Percentiles rank a stretch among this genome's conserved stretches.
phyloP scores from a whole-genome alignment of 2,888 invertebrate species.

The Metalampra italica region DNA sequence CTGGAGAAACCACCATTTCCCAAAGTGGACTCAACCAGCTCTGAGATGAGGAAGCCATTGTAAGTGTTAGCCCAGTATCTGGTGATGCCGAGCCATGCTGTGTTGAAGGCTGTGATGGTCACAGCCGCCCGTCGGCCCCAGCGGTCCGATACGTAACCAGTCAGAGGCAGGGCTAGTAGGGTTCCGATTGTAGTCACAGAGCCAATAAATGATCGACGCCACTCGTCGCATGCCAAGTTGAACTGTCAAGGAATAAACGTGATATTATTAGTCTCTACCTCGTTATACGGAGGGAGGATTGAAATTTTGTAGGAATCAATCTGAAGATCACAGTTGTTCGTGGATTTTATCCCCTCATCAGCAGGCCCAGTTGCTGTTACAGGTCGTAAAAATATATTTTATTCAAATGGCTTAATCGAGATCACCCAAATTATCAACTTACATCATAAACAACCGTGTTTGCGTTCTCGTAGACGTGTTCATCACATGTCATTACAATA shows the following conservation, averaged over 20 bases:
- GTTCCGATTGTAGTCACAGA: constrained; percentile 83
- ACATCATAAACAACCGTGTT: constrained; percentile 54
- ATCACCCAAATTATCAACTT: constrained; percentile 7
- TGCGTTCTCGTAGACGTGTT: constrained; percentile 45
- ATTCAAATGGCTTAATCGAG: no score
- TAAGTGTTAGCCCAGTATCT: constrained; percentile 80
- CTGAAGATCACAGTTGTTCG: no score
- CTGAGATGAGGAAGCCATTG: constrained; percentile 80
- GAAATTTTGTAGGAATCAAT: no score
- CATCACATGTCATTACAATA: constrained; percentile 31
- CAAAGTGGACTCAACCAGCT: constrained; percentile 82
- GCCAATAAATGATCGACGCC: constrained; percentile 84
- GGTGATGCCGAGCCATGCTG: constrained; percentile 80
- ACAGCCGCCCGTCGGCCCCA: constrained; percentile 81
- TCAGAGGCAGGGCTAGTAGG: constrained; percentile 81
- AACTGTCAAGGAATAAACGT: constrained; percentile 33
- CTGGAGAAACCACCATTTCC: constrained; percentile 83
- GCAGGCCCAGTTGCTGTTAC: no score
- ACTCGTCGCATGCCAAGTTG: constrained; percentile 80
- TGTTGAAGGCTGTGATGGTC: constrained; percentile 74
- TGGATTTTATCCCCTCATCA: no score
- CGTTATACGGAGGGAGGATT: background rate
- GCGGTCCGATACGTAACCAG: constrained; percentile 85
- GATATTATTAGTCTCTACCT: background rate
- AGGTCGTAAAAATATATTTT: no score